Conservation (phyloP, 2,113 vertebrate species). For the Ochotona curzoniae region DNA sequence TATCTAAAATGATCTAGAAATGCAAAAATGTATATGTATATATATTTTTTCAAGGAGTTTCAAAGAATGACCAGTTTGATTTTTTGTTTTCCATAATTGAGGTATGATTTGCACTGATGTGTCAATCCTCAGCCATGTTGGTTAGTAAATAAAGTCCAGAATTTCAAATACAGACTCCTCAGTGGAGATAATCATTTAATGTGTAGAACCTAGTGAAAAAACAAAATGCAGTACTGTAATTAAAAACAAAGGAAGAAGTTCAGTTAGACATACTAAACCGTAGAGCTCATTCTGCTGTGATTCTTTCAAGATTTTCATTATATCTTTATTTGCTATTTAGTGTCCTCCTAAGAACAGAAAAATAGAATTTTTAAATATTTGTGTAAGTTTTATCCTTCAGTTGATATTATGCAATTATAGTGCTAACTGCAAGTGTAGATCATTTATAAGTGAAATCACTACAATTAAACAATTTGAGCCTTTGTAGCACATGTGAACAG, state of each 20-base stretch:
- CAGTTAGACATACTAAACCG: background rate
- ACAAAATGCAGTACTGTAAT: background rate
- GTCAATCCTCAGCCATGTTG: background rate
- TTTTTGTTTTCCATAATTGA: background rate
- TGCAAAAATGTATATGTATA: background rate
- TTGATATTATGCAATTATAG: background rate
- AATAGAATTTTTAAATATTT: background rate
- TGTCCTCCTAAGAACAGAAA: conserved; percentile 12
- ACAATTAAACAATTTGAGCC: background rate
- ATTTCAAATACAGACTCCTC: background rate
- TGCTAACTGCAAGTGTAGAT: conserved; percentile 33
- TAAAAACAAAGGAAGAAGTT: background rate
- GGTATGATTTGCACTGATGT: background rate
- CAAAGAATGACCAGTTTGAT: background rate
- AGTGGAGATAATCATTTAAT: background rate
- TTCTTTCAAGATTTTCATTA: background rate
- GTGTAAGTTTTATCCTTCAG: background rate
- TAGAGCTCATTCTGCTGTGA: background rate
- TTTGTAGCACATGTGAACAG: background rate
- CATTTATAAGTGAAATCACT: background rate
- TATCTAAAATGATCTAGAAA: background rate
- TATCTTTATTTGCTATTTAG: conserved; percentile 15
- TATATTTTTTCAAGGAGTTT: background rate
- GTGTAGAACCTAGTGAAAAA: background rate
- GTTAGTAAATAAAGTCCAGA: background rate